These are phyloP conservation scores for Cremastinae sp. DNA, from an alignment of 2,888 invertebrate species.

Conservation along the genomic window DNA sequence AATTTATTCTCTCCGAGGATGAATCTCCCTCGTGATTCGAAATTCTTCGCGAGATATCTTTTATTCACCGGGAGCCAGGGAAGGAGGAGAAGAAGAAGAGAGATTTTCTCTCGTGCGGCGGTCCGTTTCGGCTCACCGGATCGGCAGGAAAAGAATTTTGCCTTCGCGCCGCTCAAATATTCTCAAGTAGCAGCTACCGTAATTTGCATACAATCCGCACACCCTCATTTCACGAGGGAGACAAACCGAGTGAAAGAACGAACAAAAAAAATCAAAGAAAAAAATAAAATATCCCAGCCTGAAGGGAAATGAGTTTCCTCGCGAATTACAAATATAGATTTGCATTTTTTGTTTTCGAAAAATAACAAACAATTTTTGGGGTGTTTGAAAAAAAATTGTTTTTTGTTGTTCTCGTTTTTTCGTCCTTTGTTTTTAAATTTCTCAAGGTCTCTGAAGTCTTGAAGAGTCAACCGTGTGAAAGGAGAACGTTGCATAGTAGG, in stretches of 20 bases:
- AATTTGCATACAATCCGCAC: constrained; percentile 79
- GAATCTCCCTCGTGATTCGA: constrained; percentile 68
- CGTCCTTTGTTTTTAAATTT: constrained; percentile 6
- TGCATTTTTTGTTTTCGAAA: too few relatives aligned
- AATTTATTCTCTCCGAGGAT: constrained; percentile 47
- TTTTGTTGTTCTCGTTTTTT: not conserved
- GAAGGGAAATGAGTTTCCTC: too few relatives aligned
- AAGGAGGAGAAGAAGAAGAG: constrained; percentile 10
- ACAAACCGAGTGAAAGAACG: constrained; percentile 22
- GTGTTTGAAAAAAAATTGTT: too few relatives aligned
- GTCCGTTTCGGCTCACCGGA: constrained; percentile 43
- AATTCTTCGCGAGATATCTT: constrained; percentile 78
- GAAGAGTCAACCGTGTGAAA: constrained; percentile 12
- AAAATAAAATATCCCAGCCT: constrained; percentile 13
- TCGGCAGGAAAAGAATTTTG: constrained; percentile 40
- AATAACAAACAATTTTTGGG: too few relatives aligned
- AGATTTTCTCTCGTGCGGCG: constrained; percentile 36
- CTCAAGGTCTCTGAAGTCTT: constrained; percentile 16
- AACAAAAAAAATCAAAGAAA: constrained; percentile 7
- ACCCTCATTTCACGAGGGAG: constrained; percentile 45
- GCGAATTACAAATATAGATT: too few relatives aligned
- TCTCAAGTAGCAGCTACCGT: constrained; percentile 78
- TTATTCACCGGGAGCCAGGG: constrained; percentile 78
- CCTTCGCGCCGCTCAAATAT: constrained; percentile 70
- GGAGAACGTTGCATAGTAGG: constrained; percentile 27